Conservation (phyloP, 1,140 invertebrate species). For the Ctenoplectra terminalis region DNA sequence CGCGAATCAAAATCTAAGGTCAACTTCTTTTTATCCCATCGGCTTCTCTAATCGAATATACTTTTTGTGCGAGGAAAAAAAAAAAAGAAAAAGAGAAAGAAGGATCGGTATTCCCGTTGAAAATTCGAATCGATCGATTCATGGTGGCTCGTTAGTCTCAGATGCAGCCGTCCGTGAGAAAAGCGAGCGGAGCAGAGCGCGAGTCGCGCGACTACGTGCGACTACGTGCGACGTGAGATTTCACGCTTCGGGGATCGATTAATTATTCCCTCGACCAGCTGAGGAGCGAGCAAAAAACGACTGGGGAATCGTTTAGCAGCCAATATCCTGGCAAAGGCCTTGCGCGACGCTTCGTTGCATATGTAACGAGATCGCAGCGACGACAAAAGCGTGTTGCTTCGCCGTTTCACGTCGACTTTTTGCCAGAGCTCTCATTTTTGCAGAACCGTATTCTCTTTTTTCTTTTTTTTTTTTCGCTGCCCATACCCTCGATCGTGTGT, state of each 20-base stretch:
- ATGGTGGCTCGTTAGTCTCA: not conserved
- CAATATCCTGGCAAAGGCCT: constrained; percentile 33
- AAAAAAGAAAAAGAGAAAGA: not conserved
- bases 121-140: not conserved
- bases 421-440: not conserved
- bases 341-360: constrained; percentile 51
- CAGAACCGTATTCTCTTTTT: not conserved
- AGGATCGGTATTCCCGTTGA: not conserved
- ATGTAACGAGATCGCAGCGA: constrained; percentile 39
- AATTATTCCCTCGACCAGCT: constrained; percentile 41
- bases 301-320: constrained; percentile 35
- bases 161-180: constrained; percentile 39
- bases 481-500: not conserved
- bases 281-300: not conserved
- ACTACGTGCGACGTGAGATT: constrained; percentile 44
- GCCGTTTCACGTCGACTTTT: not conserved
- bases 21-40: not conserved
- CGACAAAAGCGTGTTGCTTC: constrained; percentile 30
- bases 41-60: not conserved
- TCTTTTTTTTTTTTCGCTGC: not conserved
- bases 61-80: not conserved
- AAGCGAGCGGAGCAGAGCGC: constrained; percentile 26
- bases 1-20: constrained; percentile 5
- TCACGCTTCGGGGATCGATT: constrained; percentile 55
- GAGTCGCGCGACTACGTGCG: not conserved